Evolutionary conservation across 2,113 vertebrate species (phyloP).

Genomic region (Anser cygnoides): DNA sequence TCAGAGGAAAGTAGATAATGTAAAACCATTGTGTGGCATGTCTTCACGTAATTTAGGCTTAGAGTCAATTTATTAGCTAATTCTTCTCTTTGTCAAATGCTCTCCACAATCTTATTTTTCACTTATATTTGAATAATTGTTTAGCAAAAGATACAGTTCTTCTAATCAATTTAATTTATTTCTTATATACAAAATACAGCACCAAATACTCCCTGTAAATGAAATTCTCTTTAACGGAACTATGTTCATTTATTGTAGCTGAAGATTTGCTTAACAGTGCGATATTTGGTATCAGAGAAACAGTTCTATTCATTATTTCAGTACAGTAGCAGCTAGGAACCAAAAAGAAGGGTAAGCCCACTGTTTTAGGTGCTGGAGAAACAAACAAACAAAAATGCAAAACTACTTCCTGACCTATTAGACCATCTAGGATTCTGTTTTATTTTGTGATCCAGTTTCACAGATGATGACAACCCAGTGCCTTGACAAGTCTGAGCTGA

Average conservation of each 20-base stretch:
- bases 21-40: neutral
- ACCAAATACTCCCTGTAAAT: neutral
- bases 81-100: neutral
- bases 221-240: neutral
- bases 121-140: neutral
- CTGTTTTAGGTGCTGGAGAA: neutral
- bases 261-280: neutral
- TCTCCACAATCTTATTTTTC: neutral
- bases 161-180: neutral
- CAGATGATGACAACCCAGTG: neutral
- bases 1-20: neutral
- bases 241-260: neutral
- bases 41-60: neutral
- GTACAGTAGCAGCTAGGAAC: neutral
- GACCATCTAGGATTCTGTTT: neutral
- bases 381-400: neutral
- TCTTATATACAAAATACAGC: neutral
- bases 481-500: neutral
- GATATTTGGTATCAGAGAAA: neutral
- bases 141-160: neutral
- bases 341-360: neutral
- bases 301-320: neutral
- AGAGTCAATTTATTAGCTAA: neutral
- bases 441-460: neutral
- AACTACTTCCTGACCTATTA: neutral